Base-by-base conservation (phyloP, 2,888 invertebrate genomes). In the Gymnosoma rotundatum region DNA sequence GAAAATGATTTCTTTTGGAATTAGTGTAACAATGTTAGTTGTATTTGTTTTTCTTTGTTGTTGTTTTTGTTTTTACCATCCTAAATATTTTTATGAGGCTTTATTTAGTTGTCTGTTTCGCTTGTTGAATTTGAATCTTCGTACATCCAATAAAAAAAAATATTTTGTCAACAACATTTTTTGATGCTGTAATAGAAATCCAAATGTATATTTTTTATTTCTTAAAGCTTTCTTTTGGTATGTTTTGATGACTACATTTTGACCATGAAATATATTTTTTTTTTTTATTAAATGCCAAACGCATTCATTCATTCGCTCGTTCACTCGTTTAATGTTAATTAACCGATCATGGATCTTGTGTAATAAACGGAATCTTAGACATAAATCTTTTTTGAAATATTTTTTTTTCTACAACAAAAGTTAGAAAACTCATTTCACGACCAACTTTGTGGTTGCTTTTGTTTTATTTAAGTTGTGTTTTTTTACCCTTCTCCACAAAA, bases 201-300 rank as follows among this genome's bases (percentile, higher is more conserved):
- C 45, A 54, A 25, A 63, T 21, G 38, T 4, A 52, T 54, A 14
- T n/a, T 63, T 18, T 74, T 52, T 52, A n/a, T 63, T 14, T 56
- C 52, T 52, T 20, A 21, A 9, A 50, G 52, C 72, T 64, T 69
- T 63, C 42, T 76, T 72, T 67, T 70, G 48, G 20, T 52, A 14
- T 61, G 48, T 69, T 79, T 76, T 84, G 74, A 81, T 78, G 84
- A 84, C 70, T 81, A 84, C 74, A 84, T 81, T 60, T 81, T 84
- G 84, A 84, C 84, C 84, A 84, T 84, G 84, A 84, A 84, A 84
- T 81, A 74, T 74, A n/a, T n/a, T n/a, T 78, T 76, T 50, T 81
- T 18, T 58, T 75, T 70, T 83, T 69, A 63, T 80, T 58, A 64
- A 73, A 81, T 80, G 76, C 52, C 48, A 67, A 70, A 73, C 74